Percentiles rank a stretch among this genome's conserved stretches.
phyloP scores from a whole-genome alignment of 1,140 invertebrate species.

The Neodiprion pinetum region DNA sequence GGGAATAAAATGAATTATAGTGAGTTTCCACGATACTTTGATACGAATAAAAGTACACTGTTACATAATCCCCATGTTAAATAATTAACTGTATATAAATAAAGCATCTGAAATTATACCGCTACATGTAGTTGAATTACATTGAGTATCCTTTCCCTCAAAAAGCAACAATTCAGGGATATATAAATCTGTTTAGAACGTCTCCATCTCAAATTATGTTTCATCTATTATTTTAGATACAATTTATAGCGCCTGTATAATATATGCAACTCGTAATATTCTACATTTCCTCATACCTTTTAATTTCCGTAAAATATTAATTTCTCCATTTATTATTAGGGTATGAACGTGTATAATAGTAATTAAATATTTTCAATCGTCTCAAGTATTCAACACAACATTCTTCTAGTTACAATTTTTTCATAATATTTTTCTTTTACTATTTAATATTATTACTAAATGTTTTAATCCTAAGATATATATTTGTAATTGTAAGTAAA shows the following conservation, averaged over 20 bases:
- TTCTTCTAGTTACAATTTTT: not conserved
- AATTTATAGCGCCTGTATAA: not conserved
- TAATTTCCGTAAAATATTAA: slow-evolving; percentile 32
- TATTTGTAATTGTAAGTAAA: slow-evolving; percentile 7
- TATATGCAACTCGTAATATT: not conserved
- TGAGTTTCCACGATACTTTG: no score
- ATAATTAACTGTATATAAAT: not conserved
- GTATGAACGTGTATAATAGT: slow-evolving; percentile 35
- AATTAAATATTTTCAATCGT: slow-evolving; percentile 9
- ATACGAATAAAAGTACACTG: no score
- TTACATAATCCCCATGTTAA: no score
- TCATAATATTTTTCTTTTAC: not conserved
- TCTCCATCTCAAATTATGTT: not conserved
- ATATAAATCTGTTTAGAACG: no score
- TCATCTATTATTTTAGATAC: slow-evolving; percentile 6
- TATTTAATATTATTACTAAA: not conserved
- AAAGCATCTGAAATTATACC: slow-evolving; percentile 4
- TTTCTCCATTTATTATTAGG: slow-evolving; percentile 26
- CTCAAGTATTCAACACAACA: not conserved
- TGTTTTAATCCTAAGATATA: not conserved
- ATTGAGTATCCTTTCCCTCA: not conserved
- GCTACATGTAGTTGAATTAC: not conserved
- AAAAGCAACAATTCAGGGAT: no score
- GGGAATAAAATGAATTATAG: no score
- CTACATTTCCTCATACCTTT: not conserved